These are phyloP conservation scores for Calidris pugnax DNA, from an alignment of 2,113 vertebrate genomes.

Conservation along the genomic window DNA sequence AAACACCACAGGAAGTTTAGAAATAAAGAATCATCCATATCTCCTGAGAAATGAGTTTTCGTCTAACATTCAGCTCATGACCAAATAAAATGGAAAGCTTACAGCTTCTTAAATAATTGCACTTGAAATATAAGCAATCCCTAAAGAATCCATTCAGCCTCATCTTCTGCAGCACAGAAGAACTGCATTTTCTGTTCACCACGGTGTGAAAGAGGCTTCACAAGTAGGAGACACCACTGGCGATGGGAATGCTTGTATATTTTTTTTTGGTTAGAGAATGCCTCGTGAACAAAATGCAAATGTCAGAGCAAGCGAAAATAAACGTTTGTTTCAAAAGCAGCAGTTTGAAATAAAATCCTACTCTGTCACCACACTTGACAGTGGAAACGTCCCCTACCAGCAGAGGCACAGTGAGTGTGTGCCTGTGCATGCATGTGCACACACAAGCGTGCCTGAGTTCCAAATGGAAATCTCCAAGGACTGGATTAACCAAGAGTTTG, in stretches of 20 bases:
- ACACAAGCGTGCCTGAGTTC: not conserved
- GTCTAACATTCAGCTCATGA: conserved; percentile 5
- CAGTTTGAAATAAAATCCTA: not conserved
- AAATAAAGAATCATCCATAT: conserved; percentile 56
- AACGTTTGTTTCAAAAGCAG: not conserved
- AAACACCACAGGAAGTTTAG: conserved; percentile 59
- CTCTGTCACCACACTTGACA: not conserved
- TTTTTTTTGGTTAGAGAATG: not conserved
- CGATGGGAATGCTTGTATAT: not conserved
- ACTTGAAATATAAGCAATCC: conserved; percentile 47
- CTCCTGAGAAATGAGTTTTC: conserved; percentile 67
- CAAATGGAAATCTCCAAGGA: conserved; percentile 41
- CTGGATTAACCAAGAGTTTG: conserved; percentile 65
- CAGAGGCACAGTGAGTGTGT: not conserved
- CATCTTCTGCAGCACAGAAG: conserved; percentile 25
- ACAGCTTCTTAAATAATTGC: conserved; percentile 53
- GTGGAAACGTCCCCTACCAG: not conserved
- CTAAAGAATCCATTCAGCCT: not conserved
- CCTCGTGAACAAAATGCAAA: not conserved
- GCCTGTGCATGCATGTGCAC: not conserved
- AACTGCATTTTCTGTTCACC: conserved; percentile 39
- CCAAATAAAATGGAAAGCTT: conserved; percentile 62
- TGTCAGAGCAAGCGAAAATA: conserved; percentile 14
- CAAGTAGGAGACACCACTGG: not conserved
- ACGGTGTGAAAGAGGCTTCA: conserved; percentile 25